Evolutionary conservation across 2,113 vertebrate species (phyloP).

Genomic region (Thinocorus orbignyianus): DNA sequence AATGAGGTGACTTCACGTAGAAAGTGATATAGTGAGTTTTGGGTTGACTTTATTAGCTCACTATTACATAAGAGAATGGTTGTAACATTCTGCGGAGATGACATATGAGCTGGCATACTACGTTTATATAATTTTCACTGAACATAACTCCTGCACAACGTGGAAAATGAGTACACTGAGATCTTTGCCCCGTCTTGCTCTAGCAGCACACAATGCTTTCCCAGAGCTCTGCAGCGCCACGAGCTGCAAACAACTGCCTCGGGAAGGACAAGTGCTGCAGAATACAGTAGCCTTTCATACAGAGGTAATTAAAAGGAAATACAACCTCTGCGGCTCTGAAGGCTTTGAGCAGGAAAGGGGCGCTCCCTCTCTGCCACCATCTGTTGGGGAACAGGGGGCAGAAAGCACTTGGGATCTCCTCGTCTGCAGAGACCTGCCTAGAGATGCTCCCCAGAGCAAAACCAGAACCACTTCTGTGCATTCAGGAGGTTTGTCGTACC

Average conservation of each 20-base stretch:
- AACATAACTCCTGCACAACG: constrained; percentile 63
- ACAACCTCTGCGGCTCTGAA: background rate
- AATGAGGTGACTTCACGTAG: constrained; percentile 54
- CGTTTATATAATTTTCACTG: constrained; percentile 68
- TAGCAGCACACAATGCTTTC: background rate
- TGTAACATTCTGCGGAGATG: constrained; percentile 64
- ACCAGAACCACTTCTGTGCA: background rate
- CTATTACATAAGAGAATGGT: constrained; percentile 66
- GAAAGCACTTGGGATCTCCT: background rate
- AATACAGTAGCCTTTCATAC: background rate
- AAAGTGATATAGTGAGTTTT: constrained; percentile 62
- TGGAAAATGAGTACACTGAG: constrained; percentile 14
- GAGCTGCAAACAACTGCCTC: background rate
- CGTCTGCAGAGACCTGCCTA: background rate
- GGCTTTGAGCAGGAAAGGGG: background rate
- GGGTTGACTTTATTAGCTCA: constrained; percentile 67
- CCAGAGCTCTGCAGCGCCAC: background rate
- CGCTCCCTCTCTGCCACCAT: constrained; percentile 43
- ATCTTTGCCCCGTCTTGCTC: background rate
- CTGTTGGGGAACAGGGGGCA: background rate
- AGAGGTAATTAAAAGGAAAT: constrained; percentile 18
- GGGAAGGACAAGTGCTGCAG: background rate
- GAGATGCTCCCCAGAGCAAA: background rate
- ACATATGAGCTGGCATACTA: constrained; percentile 54
- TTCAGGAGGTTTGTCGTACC: background rate